These are phyloP conservation scores for Dendronephthya gigantea DNA, from an alignment of 64 coral and sea anemone species.

Conservation along the genomic window DNA sequence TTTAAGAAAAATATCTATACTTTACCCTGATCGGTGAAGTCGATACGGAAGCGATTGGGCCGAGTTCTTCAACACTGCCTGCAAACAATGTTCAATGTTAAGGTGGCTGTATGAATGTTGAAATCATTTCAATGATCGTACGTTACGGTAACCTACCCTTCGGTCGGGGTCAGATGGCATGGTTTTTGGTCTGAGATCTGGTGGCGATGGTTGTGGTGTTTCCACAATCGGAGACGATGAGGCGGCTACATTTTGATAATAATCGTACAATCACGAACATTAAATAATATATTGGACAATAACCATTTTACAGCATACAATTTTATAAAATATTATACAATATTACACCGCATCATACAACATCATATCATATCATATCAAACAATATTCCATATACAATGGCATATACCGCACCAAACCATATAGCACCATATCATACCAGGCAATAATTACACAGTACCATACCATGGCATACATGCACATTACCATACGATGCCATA, in stretches of 20 bases:
- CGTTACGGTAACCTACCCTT: not conserved
- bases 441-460: not conserved
- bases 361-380: no score
- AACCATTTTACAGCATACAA: no score
- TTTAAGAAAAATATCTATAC: not conserved
- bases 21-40: not conserved
- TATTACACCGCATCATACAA: no score
- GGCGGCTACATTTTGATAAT: not conserved
- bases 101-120: not conserved
- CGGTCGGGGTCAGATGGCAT: not conserved
- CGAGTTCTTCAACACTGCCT: not conserved
- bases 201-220: not conserved
- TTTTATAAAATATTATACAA: no score
- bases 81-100: not conserved
- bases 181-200: not conserved
- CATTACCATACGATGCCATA: not conserved
- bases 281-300: not conserved
- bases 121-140: not conserved
- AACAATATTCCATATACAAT: no score
- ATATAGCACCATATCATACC: not conserved
- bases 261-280: not conserved
- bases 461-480: not conserved
- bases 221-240: not conserved
- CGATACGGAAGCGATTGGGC: not conserved
- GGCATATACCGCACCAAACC: no score